Base-by-base conservation (phyloP, 2,113 vertebrate species). In the Hippocampus barbouri region DNA sequence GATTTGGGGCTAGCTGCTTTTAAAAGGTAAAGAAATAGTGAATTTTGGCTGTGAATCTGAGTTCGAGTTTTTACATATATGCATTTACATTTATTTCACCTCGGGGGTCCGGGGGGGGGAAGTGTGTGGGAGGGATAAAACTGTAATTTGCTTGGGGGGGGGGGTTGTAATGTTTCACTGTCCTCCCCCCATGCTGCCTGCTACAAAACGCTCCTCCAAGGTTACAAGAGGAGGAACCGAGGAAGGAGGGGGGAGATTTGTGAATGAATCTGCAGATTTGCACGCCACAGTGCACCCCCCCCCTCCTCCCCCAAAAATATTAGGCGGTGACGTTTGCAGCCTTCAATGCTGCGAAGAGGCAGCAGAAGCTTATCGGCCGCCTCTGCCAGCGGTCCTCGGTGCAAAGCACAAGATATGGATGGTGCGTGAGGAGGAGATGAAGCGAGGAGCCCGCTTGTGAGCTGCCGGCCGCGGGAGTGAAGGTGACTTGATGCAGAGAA, bases 401-500 rank as follows among this genome's bases (percentile, higher is more conserved):
- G 94, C 93, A 90, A 94, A 73, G 89, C 83, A 85, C 82, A 84
- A 88, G 82, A 92, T 82, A 87, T 92, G 92, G 66, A 23, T 66
- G 66, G 54, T 21, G 47, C 49, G 49, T 8, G 27, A 53, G 66
- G 34, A 68, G 47, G 34, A 54, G 18, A 38, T 10, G 63, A 45
- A 66, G 38, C 40, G 21, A 45, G 43, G 62, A 41, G 40, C 21
- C 30, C 40, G 62, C 21, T 11, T 23, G 34, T n/a, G 43, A 45
- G 47, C 49, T 3, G 43, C 23, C 25, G 12, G 43, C 49, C 79
- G 79, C 88, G 90, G 92, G 91, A 89, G 84, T 90, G 90, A 93
- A 93, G 89, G 92, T 93, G 92, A 93, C 89, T 90, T 71, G 91
- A 95, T 96, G 95, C 94, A 89, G 94, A 92, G 34, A 56, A 25